These are phyloP conservation scores for Orcinus orca DNA, from an alignment of 2,113 vertebrate genomes.

Conservation along the genomic window DNA sequence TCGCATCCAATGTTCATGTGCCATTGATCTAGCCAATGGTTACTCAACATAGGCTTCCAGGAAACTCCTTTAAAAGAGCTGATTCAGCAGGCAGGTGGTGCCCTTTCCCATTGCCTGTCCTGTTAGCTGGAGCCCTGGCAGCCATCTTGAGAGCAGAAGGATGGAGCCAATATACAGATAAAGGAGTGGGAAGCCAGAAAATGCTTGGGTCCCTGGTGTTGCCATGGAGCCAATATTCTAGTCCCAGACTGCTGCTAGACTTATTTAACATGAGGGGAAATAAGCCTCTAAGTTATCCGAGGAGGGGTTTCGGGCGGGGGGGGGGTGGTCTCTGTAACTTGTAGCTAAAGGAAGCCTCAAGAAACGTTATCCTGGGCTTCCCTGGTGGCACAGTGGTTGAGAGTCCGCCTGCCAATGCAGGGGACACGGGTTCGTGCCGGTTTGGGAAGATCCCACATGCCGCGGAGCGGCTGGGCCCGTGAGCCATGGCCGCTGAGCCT, in stretches of 20 bases:
- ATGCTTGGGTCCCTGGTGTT: neutral
- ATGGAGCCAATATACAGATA: neutral
- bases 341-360: neutral
- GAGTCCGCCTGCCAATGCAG: too few relatives aligned
- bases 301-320: accelerated
- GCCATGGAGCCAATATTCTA: neutral
- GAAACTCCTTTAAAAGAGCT: neutral
- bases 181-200: neutral
- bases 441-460: too few relatives aligned
- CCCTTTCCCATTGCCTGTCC: neutral
- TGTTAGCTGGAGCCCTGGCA: neutral
- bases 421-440: too few relatives aligned
- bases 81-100: neutral
- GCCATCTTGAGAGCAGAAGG: neutral
- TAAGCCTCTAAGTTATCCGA: neutral
- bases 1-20: neutral
- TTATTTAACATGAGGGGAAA: neutral
- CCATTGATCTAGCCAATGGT: neutral
- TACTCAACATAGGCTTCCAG: neutral
- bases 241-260: neutral
- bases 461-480: too few relatives aligned
- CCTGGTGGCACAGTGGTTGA: too few relatives aligned
- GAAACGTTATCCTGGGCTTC: neutral
- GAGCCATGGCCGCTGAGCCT: too few relatives aligned
- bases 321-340: neutral